Conservation (phyloP, 2,113 vertebrate genomes). For the Miniopterus natalensis region DNA sequence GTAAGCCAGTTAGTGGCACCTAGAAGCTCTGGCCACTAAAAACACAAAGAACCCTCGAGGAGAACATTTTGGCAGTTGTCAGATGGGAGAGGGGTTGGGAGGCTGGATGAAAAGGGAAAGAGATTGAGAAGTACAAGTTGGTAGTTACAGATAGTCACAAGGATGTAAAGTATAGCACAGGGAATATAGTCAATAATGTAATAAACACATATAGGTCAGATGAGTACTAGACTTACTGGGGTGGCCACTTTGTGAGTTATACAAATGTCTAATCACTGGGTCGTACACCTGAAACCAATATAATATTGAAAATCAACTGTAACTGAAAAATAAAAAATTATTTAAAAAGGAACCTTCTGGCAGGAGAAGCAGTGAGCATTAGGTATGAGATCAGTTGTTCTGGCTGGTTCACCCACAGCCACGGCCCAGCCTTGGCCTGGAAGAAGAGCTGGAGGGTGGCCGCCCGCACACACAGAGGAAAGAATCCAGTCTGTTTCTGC, state of each 20-base stretch:
- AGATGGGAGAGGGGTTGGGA: neutral
- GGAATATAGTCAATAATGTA: neutral
- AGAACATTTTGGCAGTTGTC: neutral
- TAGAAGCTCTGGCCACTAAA: neutral
- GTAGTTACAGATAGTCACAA: neutral
- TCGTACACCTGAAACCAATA: neutral
- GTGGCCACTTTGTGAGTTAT: neutral
- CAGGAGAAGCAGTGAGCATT: neutral
- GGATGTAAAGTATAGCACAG: neutral
- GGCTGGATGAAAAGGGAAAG: neutral
- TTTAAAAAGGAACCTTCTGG: neutral
- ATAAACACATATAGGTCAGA: neutral
- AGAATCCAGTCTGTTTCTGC: neutral
- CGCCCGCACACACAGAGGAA: fast-evolving
- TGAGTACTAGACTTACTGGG: neutral
- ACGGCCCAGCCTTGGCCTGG: too few relatives aligned
- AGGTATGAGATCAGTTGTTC: neutral
- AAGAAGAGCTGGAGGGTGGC: neutral
- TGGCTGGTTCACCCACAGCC: neutral
- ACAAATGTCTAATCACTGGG: neutral
- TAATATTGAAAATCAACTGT: neutral
- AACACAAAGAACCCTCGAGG: neutral
- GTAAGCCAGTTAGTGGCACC: neutral
- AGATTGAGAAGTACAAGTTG: neutral
- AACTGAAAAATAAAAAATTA: neutral